Evolutionary conservation across 2,113 vertebrate genomes (phyloP).

Genomic region (Oceanodroma tethys): DNA sequence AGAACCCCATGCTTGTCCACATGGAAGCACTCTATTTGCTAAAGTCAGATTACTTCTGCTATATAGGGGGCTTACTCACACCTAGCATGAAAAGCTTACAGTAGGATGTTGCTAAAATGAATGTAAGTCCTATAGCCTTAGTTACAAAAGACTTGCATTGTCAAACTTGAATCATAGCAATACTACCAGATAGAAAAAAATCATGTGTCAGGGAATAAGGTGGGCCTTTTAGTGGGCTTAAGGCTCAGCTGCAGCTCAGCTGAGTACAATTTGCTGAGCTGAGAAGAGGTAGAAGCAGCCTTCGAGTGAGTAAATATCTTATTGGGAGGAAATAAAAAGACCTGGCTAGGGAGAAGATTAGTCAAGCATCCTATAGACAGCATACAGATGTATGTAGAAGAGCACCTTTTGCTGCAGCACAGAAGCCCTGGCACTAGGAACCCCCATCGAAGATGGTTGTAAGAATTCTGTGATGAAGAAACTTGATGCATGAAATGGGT

Average conservation of each 20-base stretch:
- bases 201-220: not conserved
- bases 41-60: not conserved
- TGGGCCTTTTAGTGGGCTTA: not conserved
- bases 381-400: not conserved
- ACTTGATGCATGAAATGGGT: fast-evolving
- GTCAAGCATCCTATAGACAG: not conserved
- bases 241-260: not conserved
- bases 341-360: not conserved
- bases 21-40: not conserved
- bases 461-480: not conserved
- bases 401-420: not conserved
- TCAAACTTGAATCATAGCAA: not conserved
- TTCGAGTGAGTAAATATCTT: not conserved
- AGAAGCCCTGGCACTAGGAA: not conserved
- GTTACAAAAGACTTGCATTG: not conserved
- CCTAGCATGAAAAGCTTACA: not conserved
- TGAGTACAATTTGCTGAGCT: not conserved
- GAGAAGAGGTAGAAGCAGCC: not conserved
- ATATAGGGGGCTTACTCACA: not conserved
- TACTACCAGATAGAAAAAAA: not conserved
- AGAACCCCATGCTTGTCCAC: not conserved
- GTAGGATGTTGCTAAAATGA: not conserved
- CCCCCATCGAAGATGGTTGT: not conserved
- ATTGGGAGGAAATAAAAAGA: not conserved
- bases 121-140: not conserved